A percentile compares a stretch with the other conserved stretches of the same genome.
Evolutionary conservation across 2,113 vertebrate species (phyloP).

Genomic region (Chroicocephalus ridibundus): DNA sequence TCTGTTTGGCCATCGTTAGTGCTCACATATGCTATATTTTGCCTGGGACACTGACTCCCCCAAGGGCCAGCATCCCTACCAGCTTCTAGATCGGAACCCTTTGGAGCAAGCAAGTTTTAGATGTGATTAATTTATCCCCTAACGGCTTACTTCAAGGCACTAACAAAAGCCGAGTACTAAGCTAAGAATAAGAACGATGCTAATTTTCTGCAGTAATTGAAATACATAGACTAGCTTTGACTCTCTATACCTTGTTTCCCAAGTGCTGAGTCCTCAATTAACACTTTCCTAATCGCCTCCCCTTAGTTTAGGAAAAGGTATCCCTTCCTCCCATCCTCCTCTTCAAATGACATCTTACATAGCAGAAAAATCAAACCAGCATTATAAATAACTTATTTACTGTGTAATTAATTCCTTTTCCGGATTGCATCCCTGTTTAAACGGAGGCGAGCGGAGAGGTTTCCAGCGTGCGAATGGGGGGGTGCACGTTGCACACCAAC

Average conservation of each 20-base stretch:
- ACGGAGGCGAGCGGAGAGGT: neutral
- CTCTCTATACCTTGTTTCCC: neutral
- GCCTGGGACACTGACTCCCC: neutral
- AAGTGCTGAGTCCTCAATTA: slow-evolving; percentile 32
- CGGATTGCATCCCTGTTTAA: neutral
- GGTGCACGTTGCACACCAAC: neutral
- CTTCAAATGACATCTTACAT: neutral
- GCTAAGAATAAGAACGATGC: neutral
- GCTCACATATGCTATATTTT: neutral
- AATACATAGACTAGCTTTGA: neutral
- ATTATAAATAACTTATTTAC: neutral
- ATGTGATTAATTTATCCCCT: neutral
- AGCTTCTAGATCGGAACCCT: neutral
- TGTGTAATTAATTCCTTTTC: neutral
- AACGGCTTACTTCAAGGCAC: neutral
- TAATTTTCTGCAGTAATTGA: slow-evolving; percentile 38
- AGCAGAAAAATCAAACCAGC: neutral
- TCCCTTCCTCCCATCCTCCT: neutral
- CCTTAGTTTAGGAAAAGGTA: neutral
- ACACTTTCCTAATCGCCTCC: neutral
- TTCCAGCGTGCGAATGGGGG: neutral
- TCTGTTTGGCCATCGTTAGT: neutral
- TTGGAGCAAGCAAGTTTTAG: neutral
- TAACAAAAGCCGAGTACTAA: slow-evolving; percentile 17
- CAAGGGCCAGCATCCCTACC: neutral